Conservation (phyloP, 1,140 invertebrate genomes). For the Drosophila biarmipes region DNA sequence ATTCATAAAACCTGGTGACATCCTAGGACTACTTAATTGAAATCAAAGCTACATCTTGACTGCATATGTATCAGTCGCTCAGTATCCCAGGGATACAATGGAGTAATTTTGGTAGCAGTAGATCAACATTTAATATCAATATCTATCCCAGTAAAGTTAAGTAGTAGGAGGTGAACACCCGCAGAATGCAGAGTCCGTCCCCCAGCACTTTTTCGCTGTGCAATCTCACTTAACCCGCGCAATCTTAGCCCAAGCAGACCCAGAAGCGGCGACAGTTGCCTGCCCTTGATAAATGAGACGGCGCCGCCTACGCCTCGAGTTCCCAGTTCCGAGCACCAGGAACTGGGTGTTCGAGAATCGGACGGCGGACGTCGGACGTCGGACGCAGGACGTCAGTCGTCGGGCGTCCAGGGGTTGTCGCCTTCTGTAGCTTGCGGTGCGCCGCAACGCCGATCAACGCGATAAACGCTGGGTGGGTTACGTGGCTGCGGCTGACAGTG, state of each 20-base stretch:
- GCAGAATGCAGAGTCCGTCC: neutral
- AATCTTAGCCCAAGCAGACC: constrained; percentile 19
- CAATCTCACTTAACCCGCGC: constrained; percentile 9
- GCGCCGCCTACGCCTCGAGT: constrained; percentile 65
- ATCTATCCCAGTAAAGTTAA: neutral
- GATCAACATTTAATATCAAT: neutral
- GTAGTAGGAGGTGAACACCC: neutral
- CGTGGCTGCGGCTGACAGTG: constrained; percentile 76
- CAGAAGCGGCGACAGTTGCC: constrained; percentile 40
- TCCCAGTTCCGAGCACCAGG: neutral
- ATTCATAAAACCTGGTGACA: too few relatives aligned
- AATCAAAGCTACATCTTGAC: too few relatives aligned
- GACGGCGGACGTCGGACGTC: constrained; percentile 46
- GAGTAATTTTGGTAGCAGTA: too few relatives aligned
- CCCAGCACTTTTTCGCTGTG: neutral
- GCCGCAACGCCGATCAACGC: constrained; percentile 77
- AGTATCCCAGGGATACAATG: too few relatives aligned
- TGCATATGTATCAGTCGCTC: too few relatives aligned
- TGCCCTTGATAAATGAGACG: constrained; percentile 75
- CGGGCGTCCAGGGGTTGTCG: constrained; percentile 70
- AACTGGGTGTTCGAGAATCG: too few relatives aligned
- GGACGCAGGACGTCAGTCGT: too few relatives aligned
- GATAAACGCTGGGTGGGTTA: constrained; percentile 63
- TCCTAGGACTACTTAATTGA: too few relatives aligned
- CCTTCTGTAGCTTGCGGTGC: constrained; percentile 60